Conservation (phyloP, 2,113 vertebrate species). For the Ifrita kowaldi region DNA sequence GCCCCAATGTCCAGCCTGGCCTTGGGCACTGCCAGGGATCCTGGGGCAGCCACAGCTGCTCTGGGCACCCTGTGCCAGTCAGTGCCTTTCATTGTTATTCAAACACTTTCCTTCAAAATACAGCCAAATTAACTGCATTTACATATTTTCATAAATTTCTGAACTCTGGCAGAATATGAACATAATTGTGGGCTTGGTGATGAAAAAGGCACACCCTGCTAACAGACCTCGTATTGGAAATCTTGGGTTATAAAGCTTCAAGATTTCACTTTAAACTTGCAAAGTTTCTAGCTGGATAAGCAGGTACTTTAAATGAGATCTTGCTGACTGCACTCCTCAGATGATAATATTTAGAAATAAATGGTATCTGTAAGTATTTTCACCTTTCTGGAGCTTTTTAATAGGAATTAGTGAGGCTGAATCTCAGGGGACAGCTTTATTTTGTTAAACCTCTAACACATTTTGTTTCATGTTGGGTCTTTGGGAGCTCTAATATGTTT, state of each 20-base stretch:
- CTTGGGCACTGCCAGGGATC: background rate
- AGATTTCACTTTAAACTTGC: background rate
- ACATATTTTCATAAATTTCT: too few relatives aligned
- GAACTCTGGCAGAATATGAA: background rate
- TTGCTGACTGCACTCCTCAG: background rate
- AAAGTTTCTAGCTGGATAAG: background rate
- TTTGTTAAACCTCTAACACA: conserved; percentile 13
- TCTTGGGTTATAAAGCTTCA: background rate
- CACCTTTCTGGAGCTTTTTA: background rate
- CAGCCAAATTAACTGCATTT: background rate
- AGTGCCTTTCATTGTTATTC: background rate
- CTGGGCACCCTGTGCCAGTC: background rate
- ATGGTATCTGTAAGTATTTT: background rate
- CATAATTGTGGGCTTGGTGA: background rate
- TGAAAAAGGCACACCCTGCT: background rate
- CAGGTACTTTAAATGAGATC: background rate
- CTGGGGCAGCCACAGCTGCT: background rate
- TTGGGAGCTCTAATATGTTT: conserved; percentile 33
- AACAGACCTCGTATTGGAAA: background rate
- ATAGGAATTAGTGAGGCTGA: background rate
- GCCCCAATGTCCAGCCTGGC: background rate
- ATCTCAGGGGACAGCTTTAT: conserved; percentile 4
- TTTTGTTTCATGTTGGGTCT: conserved; percentile 44
- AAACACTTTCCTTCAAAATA: background rate
- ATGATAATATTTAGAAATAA: background rate